These are phyloP conservation scores for Euleptes europaea DNA, from an alignment of 2,113 vertebrate species.

Conservation along the genomic window DNA sequence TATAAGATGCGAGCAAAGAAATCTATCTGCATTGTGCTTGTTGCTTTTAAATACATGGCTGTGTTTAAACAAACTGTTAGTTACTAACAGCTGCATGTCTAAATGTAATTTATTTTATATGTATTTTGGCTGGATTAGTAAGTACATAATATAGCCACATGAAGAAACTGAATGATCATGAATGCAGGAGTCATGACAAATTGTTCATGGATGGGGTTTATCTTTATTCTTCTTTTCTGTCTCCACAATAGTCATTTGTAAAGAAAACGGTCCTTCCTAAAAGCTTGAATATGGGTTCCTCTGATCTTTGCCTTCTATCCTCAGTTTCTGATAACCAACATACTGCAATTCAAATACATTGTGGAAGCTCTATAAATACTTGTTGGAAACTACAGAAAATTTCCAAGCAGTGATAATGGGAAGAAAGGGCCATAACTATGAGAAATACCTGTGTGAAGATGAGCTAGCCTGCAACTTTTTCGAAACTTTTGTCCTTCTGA, in stretches of 20 bases:
- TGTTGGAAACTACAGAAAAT: background rate
- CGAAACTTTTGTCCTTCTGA: constrained; percentile 70
- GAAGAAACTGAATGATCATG: no score
- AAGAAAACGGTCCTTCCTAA: background rate
- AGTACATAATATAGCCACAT: background rate
- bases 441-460: constrained; percentile 79
- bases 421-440: background rate
- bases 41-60: no score
- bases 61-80: no score
- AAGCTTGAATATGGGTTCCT: background rate
- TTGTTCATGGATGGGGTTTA: background rate
- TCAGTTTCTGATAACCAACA: background rate
- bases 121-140: background rate
- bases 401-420: background rate
- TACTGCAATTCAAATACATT: background rate
- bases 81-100: background rate
- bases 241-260: background rate
- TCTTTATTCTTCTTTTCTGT: background rate
- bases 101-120: background rate
- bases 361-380: background rate
- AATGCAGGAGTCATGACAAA: background rate
- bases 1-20: background rate
- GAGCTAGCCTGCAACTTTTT: constrained; percentile 72
- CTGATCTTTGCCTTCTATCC: background rate
- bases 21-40: background rate